Evolutionary conservation across 2,113 vertebrate species (phyloP), one percentile per base, ranked within the genome.

Genomic region (Capreolus pygargus): DNA sequence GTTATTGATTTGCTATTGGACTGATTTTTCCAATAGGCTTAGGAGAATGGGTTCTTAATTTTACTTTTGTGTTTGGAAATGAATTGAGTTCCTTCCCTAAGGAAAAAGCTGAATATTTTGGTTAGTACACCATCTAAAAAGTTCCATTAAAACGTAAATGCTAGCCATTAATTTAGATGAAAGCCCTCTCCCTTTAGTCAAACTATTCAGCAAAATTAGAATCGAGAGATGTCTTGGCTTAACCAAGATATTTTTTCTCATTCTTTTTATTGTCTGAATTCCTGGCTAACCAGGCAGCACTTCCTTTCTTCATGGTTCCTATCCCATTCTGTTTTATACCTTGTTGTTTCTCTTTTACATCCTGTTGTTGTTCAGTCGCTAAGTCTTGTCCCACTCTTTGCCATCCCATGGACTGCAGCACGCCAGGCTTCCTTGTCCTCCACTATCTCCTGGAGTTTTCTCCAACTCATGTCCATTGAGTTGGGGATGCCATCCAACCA

Each of bases 111-210:
- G 64, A 78, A 81, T 97, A 50, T 96, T 97, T 36, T 96, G 83
- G n/a, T 90, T 86, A 89, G 5, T 78, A 47, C 2, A 92, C 0
- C 0, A 91, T 97, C 83, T 67, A 95, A 92, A 61, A 95, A 76
- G 88, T 81, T 57, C 54, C 36, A 91, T 96, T 98, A 97, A 98
- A 97, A 97, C 91, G 55, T 13, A 97, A 97, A 98, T 91, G 45
- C 3, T 96, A 60, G 1, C 81, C 16, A 84, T 97, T 95, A 23
- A 84, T 98, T 97, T 94, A 94, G 96, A 97, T 76, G 78, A 94
- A 93, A 81, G 81, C 33, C 39, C 81, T 97, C 16, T 98, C 47
- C 81, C 91, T 96, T 94, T 97, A 97, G 92, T 94, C 91, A 89
- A 91, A 81, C 67, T 89, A 76, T 78, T 97, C 81, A 87, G 87